Evolutionary conservation across 1,140 invertebrate species (phyloP), one percentile per base, ranked within the genome.

Genomic region (Steinernema khuongi): DNA sequence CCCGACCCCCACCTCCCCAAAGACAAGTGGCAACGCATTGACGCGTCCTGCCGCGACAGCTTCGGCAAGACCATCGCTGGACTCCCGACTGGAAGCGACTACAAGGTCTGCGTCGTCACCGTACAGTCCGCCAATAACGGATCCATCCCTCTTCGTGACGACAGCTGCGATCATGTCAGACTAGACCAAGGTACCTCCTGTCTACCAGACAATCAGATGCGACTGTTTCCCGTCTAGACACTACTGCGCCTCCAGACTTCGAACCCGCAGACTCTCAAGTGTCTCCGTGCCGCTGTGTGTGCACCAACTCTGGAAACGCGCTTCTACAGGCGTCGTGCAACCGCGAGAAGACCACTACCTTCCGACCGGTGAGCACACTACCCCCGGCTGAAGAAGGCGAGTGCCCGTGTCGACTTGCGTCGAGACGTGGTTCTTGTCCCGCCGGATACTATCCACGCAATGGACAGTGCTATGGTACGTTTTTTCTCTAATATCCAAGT

Each of bases 81-180:
- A 33, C 70, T 82, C 33, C 81, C 81, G 30, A 76, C 80, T 43
- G 81, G 79, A 31, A 70, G 44, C 28, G 74, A 78, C 33, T 82
- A 83, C 69, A 78, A 71, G 22, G 79, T 81, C 29, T 82, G 81
- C 70, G 81, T 82, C 19, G 50, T 79, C 30, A 69, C 79, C 31
- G 50, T 73, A 14, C 50, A 32, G 36, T 70, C 72, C 32, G 71
- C 41, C n/a, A 32, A 43, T 32, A 75, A 81, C 31, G 26, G 44
- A 0, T 78, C 71, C 43, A 75, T 79, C n/a, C 60, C 72, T 28
- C 44, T 70, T 11, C 69, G 71, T 67, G 75, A 83, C 22, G 69
- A 71, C 18, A 81, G 81, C 69, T 82, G 81, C 74, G 81, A 73
- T 31, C 71, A 72, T 28, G 67, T 81, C 32, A 43, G 72, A 29